A percentile compares a stretch with the other conserved stretches of the same genome.
These are phyloP conservation scores for Drosophila nr. perissopoda DNA, from an alignment of 2,888 invertebrate genomes.

Conservation along the genomic window DNA sequence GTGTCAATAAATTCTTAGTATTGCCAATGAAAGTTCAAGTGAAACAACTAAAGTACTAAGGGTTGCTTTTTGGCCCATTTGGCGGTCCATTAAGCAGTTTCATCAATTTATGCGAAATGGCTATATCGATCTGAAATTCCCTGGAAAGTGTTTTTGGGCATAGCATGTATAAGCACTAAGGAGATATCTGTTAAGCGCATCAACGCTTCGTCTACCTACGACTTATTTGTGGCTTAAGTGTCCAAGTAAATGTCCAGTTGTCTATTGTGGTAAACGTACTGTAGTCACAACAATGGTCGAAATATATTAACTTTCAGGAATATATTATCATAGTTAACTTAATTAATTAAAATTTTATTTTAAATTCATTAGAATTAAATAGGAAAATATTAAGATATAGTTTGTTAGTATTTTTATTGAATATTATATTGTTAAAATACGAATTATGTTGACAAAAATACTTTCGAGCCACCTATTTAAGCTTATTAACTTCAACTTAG, in stretches of 20 bases:
- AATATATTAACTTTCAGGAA: background rate
- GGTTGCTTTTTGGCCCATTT: constrained; percentile 44
- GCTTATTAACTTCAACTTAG: background rate
- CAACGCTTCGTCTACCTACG: constrained; percentile 14
- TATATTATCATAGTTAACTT: background rate
- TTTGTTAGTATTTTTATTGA: background rate
- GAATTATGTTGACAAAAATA: background rate
- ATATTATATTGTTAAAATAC: background rate
- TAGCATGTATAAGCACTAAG: constrained; percentile 7
- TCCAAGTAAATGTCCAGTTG: background rate
- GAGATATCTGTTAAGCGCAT: constrained; percentile 25
- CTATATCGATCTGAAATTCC: constrained; percentile 49
- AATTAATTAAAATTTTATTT: background rate
- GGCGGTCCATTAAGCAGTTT: constrained; percentile 48
- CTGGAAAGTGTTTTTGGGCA: constrained; percentile 30
- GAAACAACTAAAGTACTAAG: constrained; percentile 17
- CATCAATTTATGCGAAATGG: constrained; percentile 55
- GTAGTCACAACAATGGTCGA: background rate
- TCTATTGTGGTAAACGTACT: constrained; percentile 1
- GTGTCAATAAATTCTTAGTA: constrained; percentile 35
- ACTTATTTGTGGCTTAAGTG: constrained; percentile 1
- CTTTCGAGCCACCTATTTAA: background rate
- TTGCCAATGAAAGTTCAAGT: constrained; percentile 19
- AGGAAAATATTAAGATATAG: background rate
- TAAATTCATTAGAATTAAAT: background rate